Conservation (phyloP, 2,113 vertebrate genomes). For the Tragelaphus imberbis region DNA sequence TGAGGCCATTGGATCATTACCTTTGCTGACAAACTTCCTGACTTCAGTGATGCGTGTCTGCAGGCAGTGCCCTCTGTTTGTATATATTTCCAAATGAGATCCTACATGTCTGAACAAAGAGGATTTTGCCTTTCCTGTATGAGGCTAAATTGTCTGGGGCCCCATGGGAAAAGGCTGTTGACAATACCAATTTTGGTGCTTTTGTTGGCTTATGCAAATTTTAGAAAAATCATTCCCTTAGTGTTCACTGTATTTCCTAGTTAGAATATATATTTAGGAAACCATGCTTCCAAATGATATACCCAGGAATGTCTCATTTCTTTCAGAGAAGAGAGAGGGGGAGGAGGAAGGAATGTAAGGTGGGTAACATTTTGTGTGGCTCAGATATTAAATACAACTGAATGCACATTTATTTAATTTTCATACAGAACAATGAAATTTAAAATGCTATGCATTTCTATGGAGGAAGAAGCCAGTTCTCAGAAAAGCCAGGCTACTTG, state of each 20-base stretch:
- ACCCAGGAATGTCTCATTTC: background rate
- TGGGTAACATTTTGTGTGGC: background rate
- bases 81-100: slow-evolving; percentile 5
- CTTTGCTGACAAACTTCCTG: slow-evolving; percentile 40
- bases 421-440: background rate
- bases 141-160: background rate
- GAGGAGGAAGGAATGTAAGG: background rate
- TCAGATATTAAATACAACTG: background rate
- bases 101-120: background rate
- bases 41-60: background rate
- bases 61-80: background rate
- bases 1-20: slow-evolving; percentile 28
- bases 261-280: background rate
- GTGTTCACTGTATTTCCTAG: background rate
- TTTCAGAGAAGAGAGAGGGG: background rate
- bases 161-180: background rate
- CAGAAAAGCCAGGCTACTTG: background rate
- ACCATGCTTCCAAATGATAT: background rate
- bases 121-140: background rate
- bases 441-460: background rate
- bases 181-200: background rate
- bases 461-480: background rate
- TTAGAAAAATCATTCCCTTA: background rate
- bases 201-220: background rate
- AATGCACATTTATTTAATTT: background rate